Evolutionary conservation across 1,140 invertebrate species (phyloP), one percentile per base, ranked within the genome.

Genomic region (Cardiocondyla obscurior): DNA sequence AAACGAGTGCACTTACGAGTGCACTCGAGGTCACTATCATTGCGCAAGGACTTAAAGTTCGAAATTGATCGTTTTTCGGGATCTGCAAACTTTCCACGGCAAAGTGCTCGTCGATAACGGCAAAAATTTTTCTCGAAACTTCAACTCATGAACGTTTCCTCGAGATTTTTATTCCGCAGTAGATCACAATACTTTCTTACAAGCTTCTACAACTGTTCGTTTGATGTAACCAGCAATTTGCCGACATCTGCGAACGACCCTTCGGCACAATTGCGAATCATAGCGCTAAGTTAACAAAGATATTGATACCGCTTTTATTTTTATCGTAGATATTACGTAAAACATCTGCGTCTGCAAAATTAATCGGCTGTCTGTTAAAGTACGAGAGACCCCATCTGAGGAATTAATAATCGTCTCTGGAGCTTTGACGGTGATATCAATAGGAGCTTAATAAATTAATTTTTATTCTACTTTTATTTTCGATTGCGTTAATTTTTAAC

Each of bases 11-110:
- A 16, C 19, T 67, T 77, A 67, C 0, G 33, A 55, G 12, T 53
- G 55, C 14, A 79, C 33, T 79, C 33, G 3, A 49, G 55, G 25
- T 12, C 25, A 49, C 22, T 77, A 67, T 67, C 60, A 22, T 51
- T 49, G 62, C 60, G 3, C 53, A 39, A 53, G 12, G n/a, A 44
- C n/a, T 53, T 65, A 33, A 67, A 65, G 46, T 77, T 67, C 53
- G 7, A 67, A 79, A 79, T 39, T 53, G 62, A 67, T 67, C 62
- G 74, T 79, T 53, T 76, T 67, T 51, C 33, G 33, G n/a, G 16
- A 77, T 77, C 22, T 62, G 14, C 22, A 8, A 39, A 67, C 22
- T 53, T 67, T 53, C 8, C 60, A 6, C 10, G 28, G 30, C 49
- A 46, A 28, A 62, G n/a, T 49, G 12, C 39, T 65, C 6, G 22